These are phyloP conservation scores for Jacana jacana DNA, from an alignment of 2,113 vertebrate genomes.

Conservation along the genomic window DNA sequence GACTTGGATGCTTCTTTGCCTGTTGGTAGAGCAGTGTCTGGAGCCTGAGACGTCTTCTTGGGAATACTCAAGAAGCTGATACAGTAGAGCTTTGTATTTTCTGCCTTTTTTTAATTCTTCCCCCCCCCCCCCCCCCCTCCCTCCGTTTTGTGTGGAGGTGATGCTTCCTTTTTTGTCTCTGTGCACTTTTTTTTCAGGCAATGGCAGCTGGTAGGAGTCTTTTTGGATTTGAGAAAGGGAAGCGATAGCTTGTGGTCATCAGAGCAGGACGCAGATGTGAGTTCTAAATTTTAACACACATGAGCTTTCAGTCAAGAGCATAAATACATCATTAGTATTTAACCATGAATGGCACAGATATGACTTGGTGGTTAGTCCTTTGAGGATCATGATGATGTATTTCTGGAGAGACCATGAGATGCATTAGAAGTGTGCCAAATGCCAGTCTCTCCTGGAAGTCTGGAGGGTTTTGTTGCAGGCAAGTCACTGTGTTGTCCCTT, in stretches of 20 bases:
- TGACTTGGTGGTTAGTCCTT: background rate
- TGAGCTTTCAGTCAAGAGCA: background rate
- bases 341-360: background rate
- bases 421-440: background rate
- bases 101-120: background rate
- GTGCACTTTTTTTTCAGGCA: background rate
- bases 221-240: background rate
- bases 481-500: background rate
- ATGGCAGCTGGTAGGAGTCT: background rate
- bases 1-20: background rate
- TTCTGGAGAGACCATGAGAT: background rate
- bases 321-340: background rate
- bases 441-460: background rate
- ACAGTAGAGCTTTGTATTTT: background rate
- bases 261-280: accelerated
- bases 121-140: too few species aligned
- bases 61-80: background rate
- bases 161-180: background rate
- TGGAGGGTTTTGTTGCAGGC: background rate
- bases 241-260: background rate
- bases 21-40: background rate
- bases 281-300: background rate
- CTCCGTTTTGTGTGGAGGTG: background rate
- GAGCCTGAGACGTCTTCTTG: background rate
- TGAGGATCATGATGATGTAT: background rate